Base-by-base conservation (phyloP, 1,140 invertebrate species). In the Drosophila bocqueti region DNA sequence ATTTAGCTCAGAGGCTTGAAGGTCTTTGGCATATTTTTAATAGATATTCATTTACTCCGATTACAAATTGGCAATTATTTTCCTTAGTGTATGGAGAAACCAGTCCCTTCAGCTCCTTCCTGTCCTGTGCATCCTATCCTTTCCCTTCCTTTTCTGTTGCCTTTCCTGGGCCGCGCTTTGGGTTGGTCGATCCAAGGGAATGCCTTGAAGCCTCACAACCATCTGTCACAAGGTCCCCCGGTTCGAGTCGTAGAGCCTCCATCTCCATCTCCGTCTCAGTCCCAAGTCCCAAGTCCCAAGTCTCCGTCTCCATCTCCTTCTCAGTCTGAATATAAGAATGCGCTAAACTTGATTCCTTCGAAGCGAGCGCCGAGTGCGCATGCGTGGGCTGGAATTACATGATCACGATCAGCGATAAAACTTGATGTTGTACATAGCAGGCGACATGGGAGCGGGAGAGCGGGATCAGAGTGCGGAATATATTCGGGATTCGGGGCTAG, bases 391-490 rank as follows among this genome's bases (percentile, higher is more conserved):
- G 90, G 86, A 92, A 92, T 92, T 92, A 92, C 90, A 92, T 91
- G 90, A 92, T 92, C 90, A 92, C 90, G 90, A 92, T 91, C 89
- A 91, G 83, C 90, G 90, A 92, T 92, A 92, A 92, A 92, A 92
- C 91, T 92, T 91, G 90, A 91, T 91, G 90, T 91, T 91, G 89
- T 85, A 90, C 86, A 91, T 90, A 90, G 81, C 75, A 63, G 49
- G 71, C 65, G 71, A 86, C 83, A 86, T 82, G 67, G 57, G 45
- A 45, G 71, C 49, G 45, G 36, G 36, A 52, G 45, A 24, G 59
- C 24, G 47, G 15, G 47, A 46, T 16, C 21, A 49, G 34, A 52
- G 38, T 36, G 49, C 43, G 57, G 67, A 21, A 50, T 38, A 31
- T 52, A 31, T 34, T 36, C 18, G 36, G 62, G 47, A 49, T 29